Evolutionary conservation across 2,113 vertebrate species (phyloP).

Genomic region (cat (Felis catus)): DNA sequence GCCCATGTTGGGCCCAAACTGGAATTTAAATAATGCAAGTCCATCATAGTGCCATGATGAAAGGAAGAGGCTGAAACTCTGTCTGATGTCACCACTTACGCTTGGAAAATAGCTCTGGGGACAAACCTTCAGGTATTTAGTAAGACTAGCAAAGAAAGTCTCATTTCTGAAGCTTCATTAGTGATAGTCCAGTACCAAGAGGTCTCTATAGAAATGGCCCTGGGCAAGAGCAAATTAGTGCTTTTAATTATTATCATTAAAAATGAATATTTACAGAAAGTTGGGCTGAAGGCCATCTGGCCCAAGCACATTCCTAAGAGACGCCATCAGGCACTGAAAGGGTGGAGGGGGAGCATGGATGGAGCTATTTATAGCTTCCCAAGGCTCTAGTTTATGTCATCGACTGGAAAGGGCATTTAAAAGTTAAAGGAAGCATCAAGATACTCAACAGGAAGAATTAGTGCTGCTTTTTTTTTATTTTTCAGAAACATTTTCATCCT

Average conservation of each 20-base stretch:
- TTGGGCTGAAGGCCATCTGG: conserved; percentile 67
- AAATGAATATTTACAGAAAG: conserved; percentile 72
- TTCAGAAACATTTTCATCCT: background rate
- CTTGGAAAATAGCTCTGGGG: background rate
- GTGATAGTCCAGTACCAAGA: conserved; percentile 55
- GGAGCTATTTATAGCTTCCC: conserved; percentile 45
- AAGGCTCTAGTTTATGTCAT: background rate
- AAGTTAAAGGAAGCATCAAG: conserved; percentile 18
- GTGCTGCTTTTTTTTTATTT: background rate
- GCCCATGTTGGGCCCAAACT: background rate
- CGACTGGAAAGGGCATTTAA: conserved; percentile 50
- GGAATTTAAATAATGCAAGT: background rate
- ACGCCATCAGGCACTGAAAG: background rate
- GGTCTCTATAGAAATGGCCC: conserved; percentile 52
- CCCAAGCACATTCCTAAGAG: conserved; percentile 30
- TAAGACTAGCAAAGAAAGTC: conserved; percentile 42
- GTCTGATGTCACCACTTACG: background rate
- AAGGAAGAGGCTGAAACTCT: background rate
- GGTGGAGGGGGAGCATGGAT: background rate
- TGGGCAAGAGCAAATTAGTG: conserved; percentile 58
- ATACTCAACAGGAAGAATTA: background rate
- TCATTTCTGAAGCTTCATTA: conserved; percentile 65
- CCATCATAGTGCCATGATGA: background rate
- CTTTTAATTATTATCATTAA: conserved; percentile 77
- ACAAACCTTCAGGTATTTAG: conserved; percentile 7